A percentile compares a stretch with the other conserved stretches of the same genome.
phyloP scores from a whole-genome alignment of 2,797 vertebrate species.

The Ctenosaura bakeri region DNA sequence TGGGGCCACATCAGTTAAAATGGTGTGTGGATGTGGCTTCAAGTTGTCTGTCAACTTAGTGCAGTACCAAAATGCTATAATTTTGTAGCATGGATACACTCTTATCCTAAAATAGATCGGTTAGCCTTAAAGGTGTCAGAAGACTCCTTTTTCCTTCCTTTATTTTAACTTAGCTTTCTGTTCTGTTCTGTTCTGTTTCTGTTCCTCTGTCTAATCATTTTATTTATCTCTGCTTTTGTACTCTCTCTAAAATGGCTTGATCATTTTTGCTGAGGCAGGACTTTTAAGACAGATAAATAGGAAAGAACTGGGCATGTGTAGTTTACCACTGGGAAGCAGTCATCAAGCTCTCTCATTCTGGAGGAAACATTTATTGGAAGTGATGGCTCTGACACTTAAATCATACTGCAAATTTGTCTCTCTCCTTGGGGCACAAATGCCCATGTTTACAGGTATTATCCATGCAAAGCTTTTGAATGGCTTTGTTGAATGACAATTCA shows the following conservation, averaged over 20 bases:
- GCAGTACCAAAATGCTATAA: too few species aligned
- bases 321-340: not conserved
- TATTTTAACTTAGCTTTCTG: too few species aligned
- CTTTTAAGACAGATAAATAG: not conserved
- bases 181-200: too few species aligned
- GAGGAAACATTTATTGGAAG: conserved; percentile 32
- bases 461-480: not conserved
- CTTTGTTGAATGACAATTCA: not conserved
- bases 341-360: not conserved
- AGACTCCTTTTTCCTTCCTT: too few species aligned
- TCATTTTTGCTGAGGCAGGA: not conserved
- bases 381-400: not conserved
- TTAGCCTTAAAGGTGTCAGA: too few species aligned
- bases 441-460: not conserved
- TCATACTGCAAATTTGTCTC: not conserved
- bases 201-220: not conserved
- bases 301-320: not conserved
- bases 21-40: too few species aligned
- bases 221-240: not conserved
- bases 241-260: not conserved
- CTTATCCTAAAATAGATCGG: too few species aligned
- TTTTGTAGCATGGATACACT: too few species aligned
- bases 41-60: too few species aligned
- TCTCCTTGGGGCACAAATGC: conserved; percentile 4
- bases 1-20: too few species aligned